phyloP scores from a whole-genome alignment of 2,888 invertebrate genomes.

The Diadromus collaris region DNA sequence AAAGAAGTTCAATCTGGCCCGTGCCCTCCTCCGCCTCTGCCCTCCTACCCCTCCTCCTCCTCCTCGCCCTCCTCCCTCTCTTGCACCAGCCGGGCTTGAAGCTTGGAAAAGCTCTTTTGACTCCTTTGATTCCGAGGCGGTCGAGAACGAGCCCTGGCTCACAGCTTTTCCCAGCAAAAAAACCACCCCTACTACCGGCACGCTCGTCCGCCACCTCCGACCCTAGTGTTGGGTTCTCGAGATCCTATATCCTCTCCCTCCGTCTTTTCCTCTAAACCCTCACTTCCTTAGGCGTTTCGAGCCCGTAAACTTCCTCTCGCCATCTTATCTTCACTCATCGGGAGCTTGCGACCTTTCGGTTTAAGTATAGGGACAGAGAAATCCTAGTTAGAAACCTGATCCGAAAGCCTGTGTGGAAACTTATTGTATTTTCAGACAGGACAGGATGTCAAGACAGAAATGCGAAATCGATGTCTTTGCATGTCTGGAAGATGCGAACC shows the following conservation, averaged over 20 bases:
- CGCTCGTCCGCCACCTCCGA: slow-evolving; percentile 57
- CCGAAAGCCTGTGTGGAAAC: background rate
- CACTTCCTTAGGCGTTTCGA: slow-evolving; percentile 35
- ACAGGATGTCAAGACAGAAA: background rate
- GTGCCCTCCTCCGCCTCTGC: slow-evolving; percentile 35
- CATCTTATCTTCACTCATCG: slow-evolving; percentile 40
- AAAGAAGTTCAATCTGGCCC: slow-evolving; percentile 78
- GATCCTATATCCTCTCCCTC: slow-evolving; percentile 34
- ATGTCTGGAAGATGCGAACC: no score
- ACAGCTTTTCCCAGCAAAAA: slow-evolving; percentile 60
- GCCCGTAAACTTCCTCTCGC: slow-evolving; percentile 46
- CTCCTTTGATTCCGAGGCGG: slow-evolving; percentile 76
- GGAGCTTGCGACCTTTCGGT: slow-evolving; percentile 19
- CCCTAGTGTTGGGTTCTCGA: slow-evolving; percentile 53
- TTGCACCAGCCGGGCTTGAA: slow-evolving; percentile 61
- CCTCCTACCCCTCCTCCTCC: slow-evolving; percentile 20
- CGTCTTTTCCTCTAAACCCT: slow-evolving; percentile 49
- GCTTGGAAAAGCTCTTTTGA: slow-evolving; percentile 76
- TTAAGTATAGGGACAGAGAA: slow-evolving; percentile 10
- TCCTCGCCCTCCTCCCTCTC: slow-evolving; percentile 32
- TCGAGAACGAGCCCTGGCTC: slow-evolving; percentile 58
- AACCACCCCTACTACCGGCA: slow-evolving; percentile 43
- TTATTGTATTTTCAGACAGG: background rate
- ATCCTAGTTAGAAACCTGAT: background rate
- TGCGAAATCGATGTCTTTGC: no score